These are phyloP conservation scores for Phrynocephalus forsythii DNA, from an alignment of 2,797 vertebrate genomes.

Conservation along the genomic window DNA sequence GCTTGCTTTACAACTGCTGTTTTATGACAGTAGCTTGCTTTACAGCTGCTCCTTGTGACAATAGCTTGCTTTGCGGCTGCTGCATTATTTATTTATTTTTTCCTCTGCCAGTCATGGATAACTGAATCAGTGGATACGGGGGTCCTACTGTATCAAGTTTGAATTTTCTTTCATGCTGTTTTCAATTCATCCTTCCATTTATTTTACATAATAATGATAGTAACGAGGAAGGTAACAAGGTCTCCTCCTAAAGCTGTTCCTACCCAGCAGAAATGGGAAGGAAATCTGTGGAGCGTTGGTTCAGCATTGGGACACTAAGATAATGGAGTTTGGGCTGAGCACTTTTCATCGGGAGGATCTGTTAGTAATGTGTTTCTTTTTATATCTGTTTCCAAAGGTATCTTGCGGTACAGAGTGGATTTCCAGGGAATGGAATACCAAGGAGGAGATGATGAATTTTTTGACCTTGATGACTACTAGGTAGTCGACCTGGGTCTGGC, in stretches of 20 bases:
- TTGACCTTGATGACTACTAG: slow-evolving; percentile 99
- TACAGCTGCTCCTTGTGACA: no score
- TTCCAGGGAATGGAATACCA: slow-evolving; percentile 99
- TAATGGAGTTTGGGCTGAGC: neutral
- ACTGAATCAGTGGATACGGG: no score
- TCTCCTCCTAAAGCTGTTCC: neutral
- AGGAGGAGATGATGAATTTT: slow-evolving; percentile 98
- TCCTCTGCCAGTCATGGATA: no score
- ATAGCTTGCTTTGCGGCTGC: no score
- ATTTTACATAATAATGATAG: no score
- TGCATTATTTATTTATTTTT: no score
- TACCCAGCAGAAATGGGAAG: neutral
- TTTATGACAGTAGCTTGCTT: no score
- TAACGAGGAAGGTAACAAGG: no score
- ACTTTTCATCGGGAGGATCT: neutral
- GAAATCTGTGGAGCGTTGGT: neutral
- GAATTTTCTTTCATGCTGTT: no score
- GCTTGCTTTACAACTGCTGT: no score
- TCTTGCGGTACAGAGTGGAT: slow-evolving; percentile 99
- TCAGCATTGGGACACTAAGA: neutral
- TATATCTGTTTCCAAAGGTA: slow-evolving; percentile 81
- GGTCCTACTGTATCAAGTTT: no score
- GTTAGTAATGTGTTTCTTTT: slow-evolving; percentile 56
- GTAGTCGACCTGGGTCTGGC: slow-evolving; percentile 92
- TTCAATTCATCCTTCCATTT: no score